phyloP scores from a whole-genome alignment of 2,113 vertebrate species.

The Anhinga anhinga region DNA sequence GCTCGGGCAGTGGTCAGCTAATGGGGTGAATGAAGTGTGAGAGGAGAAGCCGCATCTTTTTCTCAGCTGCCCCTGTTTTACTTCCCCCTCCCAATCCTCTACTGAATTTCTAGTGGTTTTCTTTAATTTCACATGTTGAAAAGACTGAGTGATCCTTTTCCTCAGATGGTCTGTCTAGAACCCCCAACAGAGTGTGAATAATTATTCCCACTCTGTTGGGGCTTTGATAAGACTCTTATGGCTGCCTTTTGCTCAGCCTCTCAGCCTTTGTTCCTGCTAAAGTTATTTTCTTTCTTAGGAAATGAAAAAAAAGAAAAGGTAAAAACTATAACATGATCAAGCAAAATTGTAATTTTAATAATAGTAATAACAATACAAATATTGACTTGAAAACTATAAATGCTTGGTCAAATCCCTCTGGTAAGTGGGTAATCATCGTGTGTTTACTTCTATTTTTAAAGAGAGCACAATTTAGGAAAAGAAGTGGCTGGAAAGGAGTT shows the following conservation, averaged over 20 bases:
- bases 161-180: constrained; percentile 62
- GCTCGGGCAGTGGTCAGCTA: background rate
- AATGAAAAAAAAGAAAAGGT: background rate
- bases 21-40: background rate
- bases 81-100: background rate
- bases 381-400: background rate
- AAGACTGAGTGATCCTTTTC: constrained; percentile 40
- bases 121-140: constrained; percentile 62
- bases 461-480: background rate
- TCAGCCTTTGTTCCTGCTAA: constrained; percentile 61
- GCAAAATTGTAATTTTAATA: background rate
- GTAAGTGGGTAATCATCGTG: background rate
- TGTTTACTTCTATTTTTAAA: background rate
- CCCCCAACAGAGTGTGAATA: constrained; percentile 67
- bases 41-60: background rate
- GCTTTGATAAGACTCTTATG: constrained; percentile 68
- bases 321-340: background rate
- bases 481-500: background rate
- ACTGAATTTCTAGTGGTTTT: constrained; percentile 17
- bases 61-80: background rate
- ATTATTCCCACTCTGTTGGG: constrained; percentile 56
- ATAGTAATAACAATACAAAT: background rate
- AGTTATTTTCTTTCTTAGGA: constrained; percentile 49
- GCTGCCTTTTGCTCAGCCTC: constrained; percentile 58
- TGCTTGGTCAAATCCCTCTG: background rate